A percentile compares a stretch with the other conserved stretches of the same genome.
phyloP scores from a whole-genome alignment of 2,888 invertebrate genomes.

The Clunio marinus region DNA sequence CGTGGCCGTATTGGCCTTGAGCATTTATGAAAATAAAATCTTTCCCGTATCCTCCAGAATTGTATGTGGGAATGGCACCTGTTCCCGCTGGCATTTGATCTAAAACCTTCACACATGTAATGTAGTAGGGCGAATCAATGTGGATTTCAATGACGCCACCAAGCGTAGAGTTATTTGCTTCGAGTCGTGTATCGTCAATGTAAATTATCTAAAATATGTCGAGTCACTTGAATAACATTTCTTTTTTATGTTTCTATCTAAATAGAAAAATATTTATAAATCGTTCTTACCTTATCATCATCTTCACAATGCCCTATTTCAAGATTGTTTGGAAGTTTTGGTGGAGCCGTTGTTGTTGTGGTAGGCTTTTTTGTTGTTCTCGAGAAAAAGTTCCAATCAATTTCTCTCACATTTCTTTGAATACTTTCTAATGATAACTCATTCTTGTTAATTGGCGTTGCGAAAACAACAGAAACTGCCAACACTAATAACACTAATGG shows the following conservation, averaged over 20 bases:
- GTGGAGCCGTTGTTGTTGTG: neutral
- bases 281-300: slow-evolving; percentile 29
- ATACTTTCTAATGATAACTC: too few species aligned
- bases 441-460: too few species aligned
- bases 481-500: too few species aligned
- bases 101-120: slow-evolving; percentile 14
- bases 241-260: too few species aligned
- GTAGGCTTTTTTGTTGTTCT: neutral
- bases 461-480: too few species aligned
- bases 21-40: slow-evolving; percentile 29
- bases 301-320: slow-evolving; percentile 11
- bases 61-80: slow-evolving; percentile 11
- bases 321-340: neutral
- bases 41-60: slow-evolving; percentile 20
- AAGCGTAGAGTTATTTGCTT: slow-evolving; percentile 32
- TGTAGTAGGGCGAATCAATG: slow-evolving; percentile 30
- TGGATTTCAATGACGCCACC: slow-evolving; percentile 26
- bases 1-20: slow-evolving; percentile 23
- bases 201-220: slow-evolving; percentile 22
- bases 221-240: too few species aligned
- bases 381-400: neutral
- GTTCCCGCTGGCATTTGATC: slow-evolving; percentile 28
- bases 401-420: neutral
- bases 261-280: too few species aligned
- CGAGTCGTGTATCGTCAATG: slow-evolving; percentile 23